These are phyloP conservation scores for Aleadryas rufinucha DNA, from an alignment of 2,113 vertebrate genomes.

Conservation along the genomic window DNA sequence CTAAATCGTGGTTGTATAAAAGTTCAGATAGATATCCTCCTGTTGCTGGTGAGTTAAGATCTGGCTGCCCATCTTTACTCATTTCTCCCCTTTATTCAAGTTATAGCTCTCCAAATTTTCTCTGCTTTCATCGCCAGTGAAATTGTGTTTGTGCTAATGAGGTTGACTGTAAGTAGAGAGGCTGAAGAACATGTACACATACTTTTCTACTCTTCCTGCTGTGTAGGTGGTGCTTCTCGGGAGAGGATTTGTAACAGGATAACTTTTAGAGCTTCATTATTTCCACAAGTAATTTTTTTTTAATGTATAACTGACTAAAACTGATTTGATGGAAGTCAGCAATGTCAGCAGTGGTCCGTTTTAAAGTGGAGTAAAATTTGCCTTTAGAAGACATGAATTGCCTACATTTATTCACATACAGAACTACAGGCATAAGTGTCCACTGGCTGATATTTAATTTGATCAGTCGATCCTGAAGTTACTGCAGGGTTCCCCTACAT, in stretches of 20 bases:
- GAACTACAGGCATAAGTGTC: background rate
- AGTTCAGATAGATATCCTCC: background rate
- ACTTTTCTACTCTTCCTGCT: background rate
- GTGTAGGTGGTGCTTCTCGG: background rate
- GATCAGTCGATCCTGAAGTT: background rate
- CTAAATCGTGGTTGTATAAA: background rate
- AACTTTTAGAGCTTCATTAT: background rate
- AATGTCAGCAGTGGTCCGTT: background rate
- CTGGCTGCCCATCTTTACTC: background rate
- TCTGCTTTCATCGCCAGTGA: background rate
- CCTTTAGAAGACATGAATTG: background rate
- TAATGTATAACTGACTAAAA: background rate
- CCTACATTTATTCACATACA: background rate
- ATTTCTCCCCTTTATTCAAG: background rate
- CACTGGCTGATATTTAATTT: background rate
- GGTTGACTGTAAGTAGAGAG: background rate
- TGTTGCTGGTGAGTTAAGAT: background rate
- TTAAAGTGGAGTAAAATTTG: background rate
- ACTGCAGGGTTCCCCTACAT: background rate
- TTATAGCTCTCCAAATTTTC: background rate
- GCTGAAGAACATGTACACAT: fast-evolving
- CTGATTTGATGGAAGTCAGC: background rate
- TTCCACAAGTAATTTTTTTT: background rate
- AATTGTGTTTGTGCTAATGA: background rate
- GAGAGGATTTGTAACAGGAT: background rate